These are phyloP conservation scores for Sapayoa aenigma DNA, from an alignment of 2,113 vertebrate species.

Conservation along the genomic window DNA sequence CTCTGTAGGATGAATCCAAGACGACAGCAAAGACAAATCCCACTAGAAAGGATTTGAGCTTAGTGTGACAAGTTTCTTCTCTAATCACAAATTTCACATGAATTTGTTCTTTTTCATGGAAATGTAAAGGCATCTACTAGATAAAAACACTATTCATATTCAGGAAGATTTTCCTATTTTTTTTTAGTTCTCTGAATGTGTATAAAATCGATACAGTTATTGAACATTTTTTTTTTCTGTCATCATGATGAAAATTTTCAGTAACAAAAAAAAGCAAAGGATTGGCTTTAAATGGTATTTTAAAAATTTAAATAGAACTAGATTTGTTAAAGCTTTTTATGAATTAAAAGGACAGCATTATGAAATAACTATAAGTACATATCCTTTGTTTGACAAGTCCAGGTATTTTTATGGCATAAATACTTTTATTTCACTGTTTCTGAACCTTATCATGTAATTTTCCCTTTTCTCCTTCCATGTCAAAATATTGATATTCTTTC, in stretches of 20 bases:
- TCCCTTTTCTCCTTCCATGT: slow-evolving; percentile 67
- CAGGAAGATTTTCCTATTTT: neutral
- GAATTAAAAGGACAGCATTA: slow-evolving; percentile 50
- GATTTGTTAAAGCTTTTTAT: slow-evolving; percentile 54
- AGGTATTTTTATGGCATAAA: slow-evolving; percentile 66
- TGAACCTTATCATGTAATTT: slow-evolving; percentile 71
- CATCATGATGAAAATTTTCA: slow-evolving; percentile 48
- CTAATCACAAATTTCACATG: slow-evolving; percentile 17
- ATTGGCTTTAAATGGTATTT: slow-evolving; percentile 40
- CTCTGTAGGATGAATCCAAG: neutral
- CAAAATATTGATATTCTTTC: slow-evolving; percentile 80
- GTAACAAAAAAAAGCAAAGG: slow-evolving; percentile 48
- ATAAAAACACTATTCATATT: neutral
- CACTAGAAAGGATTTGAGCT: neutral
- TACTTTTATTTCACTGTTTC: slow-evolving; percentile 70
- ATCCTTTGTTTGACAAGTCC: slow-evolving; percentile 64
- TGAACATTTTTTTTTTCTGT: slow-evolving; percentile 15
- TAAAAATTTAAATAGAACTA: slow-evolving; percentile 14
- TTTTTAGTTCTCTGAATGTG: slow-evolving; percentile 32
- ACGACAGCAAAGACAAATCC: neutral
- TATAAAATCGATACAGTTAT: slow-evolving; percentile 42
- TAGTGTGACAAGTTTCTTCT: neutral
- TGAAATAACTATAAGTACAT: slow-evolving; percentile 53
- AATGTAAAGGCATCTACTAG: slow-evolving; percentile 5
- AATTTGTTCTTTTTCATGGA: slow-evolving; percentile 38